phyloP scores from a whole-genome alignment of 2,113 vertebrate species.

The Anthoscopus minutus region DNA sequence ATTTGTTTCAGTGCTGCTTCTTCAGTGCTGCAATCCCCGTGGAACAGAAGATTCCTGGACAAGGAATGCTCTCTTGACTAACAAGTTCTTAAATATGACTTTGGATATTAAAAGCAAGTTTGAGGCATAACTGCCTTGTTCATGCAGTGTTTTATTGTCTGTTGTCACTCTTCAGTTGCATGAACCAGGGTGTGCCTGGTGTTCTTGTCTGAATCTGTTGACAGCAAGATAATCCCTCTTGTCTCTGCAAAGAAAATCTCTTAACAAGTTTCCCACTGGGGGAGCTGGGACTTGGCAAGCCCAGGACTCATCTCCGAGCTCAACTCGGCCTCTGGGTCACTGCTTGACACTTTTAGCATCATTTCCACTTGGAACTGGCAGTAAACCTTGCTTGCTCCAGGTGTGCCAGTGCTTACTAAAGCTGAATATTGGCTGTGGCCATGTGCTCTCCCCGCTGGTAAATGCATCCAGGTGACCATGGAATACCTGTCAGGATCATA shows the following conservation, averaged over 20 bases:
- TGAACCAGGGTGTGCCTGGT: neutral
- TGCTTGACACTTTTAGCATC: neutral
- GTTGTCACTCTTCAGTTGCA: neutral
- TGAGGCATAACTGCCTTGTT: neutral
- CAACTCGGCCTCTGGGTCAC: neutral
- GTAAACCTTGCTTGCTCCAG: neutral
- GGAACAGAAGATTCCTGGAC: neutral
- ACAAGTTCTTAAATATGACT: neutral
- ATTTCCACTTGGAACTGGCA: neutral
- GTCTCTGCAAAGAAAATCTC: neutral
- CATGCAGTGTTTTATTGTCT: neutral
- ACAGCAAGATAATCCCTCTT: neutral
- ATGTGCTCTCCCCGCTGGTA: neutral
- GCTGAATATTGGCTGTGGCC: neutral
- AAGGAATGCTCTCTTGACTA: neutral
- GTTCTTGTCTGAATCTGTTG: neutral
- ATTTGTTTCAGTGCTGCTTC: neutral
- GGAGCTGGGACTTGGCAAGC: neutral
- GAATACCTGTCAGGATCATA: neutral
- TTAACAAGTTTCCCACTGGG: neutral
- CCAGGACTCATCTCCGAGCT: neutral
- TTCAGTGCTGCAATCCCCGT: neutral
- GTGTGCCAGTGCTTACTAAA: neutral
- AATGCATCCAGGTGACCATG: neutral
- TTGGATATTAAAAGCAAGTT: neutral